Base-by-base conservation (phyloP, 2,113 vertebrate species). In the Antennarius striatus region DNA sequence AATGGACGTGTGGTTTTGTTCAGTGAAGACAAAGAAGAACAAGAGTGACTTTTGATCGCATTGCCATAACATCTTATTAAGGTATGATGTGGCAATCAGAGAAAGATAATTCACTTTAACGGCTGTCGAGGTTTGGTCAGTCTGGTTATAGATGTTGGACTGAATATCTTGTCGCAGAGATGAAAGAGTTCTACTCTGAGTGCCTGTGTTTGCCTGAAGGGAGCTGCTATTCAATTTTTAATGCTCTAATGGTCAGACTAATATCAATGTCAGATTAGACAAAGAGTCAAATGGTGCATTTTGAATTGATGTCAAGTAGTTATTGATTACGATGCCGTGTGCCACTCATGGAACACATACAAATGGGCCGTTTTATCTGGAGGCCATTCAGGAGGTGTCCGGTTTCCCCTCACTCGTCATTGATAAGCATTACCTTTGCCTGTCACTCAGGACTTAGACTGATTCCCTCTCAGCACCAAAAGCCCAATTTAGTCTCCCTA, bases 401-500 rank as follows among this genome's bases (percentile, higher is more conserved):
- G 65, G 63, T 86, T 75, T 85, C 84, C 81, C 65, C 42, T 80
- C 54, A 53, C 68, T 43, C 56, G 80, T 81, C 76, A 81, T 76
- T 84, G 84, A 89, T 91, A 86, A 91, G 78, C 73, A 7, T 64
- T 67, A 64, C 68, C 64, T 66, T 73, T 69, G 63, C 59, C 81
- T 72, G 86, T 87, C 88, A 86, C 76, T 90, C 85, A 86, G 62
- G 83, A 81, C 84, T 83, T 79, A 77, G 84, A 81, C 85, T 78
- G 82, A 86, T 87, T 91, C 70, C 58, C 77, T 79, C 82, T 77
- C 81, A 82, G 86, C 86, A 22, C 91, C 81, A 79, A 43, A 67
- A 85, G 90, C 75, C 87, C 82, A 91, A 89, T 91, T 91, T 91
- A 85, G 88, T 80, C 88, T 75, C 82, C 53, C 65, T 61, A 73